phyloP scores from a whole-genome alignment of 2,888 invertebrate species.

The Griposia aprilina region DNA sequence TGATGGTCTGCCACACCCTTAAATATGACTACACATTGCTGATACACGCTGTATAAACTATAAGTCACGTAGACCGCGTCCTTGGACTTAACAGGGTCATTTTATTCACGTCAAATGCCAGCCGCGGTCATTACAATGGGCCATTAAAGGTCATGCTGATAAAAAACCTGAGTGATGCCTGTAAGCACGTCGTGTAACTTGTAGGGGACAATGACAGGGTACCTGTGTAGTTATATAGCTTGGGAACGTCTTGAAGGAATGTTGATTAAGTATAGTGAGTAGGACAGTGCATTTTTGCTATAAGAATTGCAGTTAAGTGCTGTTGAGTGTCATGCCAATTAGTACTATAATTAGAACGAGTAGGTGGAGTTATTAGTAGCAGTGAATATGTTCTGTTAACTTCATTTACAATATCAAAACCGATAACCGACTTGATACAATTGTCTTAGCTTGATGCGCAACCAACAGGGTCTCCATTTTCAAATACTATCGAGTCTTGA shows the following conservation, averaged over 20 bases:
- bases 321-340: neutral
- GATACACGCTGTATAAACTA: conserved; percentile 3
- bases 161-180: conserved; percentile 45
- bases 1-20: neutral
- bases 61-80: conserved; percentile 22
- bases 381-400: neutral
- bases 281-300: neutral
- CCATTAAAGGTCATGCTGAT: conserved; percentile 36
- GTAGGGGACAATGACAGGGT: conserved; percentile 12
- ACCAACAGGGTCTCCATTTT: neutral
- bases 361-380: neutral
- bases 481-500: neutral
- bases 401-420: neutral
- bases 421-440: neutral
- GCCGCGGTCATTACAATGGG: conserved; percentile 34
- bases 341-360: neutral
- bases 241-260: conserved; percentile 34
- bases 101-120: conserved; percentile 38
- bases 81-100: conserved; percentile 45
- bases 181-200: conserved; percentile 15
- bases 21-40: neutral
- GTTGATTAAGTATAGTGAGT: conserved; percentile 15
- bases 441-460: neutral
- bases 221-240: neutral
- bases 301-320: neutral